A percentile compares a stretch with the other conserved stretches of the same genome.
These are phyloP conservation scores for Bryconaethiops microstoma DNA, from an alignment of 2,797 vertebrate genomes.

Conservation along the genomic window DNA sequence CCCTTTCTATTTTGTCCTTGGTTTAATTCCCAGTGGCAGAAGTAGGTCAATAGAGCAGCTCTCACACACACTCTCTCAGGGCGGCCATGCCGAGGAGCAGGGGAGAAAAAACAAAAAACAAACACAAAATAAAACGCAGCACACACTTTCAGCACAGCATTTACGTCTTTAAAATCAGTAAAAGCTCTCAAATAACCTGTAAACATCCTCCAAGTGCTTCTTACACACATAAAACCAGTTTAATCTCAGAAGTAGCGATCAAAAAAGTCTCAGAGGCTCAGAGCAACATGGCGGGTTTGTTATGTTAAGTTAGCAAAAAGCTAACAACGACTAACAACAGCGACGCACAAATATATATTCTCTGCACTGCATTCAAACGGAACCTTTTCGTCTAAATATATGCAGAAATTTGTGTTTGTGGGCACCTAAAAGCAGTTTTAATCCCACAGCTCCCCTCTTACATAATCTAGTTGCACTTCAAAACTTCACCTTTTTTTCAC, in stretches of 20 bases:
- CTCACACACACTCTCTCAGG: slow-evolving; percentile 26
- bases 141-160: slow-evolving; percentile 19
- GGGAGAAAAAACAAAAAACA: slow-evolving; percentile 64
- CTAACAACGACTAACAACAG: background rate
- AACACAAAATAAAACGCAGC: slow-evolving; percentile 8
- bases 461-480: slow-evolving; percentile 66
- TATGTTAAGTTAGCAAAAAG: background rate
- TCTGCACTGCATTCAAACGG: background rate
- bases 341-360: background rate
- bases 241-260: background rate
- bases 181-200: background rate
- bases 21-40: slow-evolving; percentile 79
- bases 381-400: background rate
- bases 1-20: slow-evolving; percentile 13
- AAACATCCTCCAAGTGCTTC: background rate
- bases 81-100: slow-evolving; percentile 61
- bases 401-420: background rate
- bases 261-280: background rate
- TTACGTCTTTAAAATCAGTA: background rate
- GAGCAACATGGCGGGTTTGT: slow-evolving; percentile 26
- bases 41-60: slow-evolving; percentile 79
- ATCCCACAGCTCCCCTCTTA: slow-evolving; percentile 67
- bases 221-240: background rate
- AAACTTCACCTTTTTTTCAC: slow-evolving; percentile 17
- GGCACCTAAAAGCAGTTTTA: background rate